Conservation (phyloP, 2,797 vertebrate species). For the Xiphorhynchus erythropygius region DNA sequence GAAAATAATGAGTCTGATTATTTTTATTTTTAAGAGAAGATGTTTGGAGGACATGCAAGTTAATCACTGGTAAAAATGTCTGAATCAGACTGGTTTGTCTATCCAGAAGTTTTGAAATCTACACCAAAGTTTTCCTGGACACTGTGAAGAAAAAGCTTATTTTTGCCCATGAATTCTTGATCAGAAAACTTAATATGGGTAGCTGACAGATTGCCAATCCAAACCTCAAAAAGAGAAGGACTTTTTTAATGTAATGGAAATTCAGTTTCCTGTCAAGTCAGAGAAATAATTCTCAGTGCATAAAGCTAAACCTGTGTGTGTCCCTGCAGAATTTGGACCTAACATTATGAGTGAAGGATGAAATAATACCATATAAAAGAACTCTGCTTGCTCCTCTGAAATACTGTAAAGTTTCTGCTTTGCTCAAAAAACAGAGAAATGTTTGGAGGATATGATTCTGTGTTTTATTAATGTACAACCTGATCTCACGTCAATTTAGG, state of each 20-base stretch:
- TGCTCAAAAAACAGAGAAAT: background rate
- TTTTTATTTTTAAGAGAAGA: background rate
- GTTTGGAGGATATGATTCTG: background rate
- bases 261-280: background rate
- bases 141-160: background rate
- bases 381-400: background rate
- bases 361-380: constrained; percentile 1
- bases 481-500: background rate
- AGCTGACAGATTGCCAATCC: background rate
- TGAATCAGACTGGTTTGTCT: background rate
- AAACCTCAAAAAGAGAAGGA: background rate
- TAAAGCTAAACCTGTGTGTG: background rate
- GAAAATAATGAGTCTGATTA: background rate
- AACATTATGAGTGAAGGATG: background rate
- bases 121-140: background rate
- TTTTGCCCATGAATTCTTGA: background rate
- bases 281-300: background rate
- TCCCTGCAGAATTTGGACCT: background rate
- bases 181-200: background rate
- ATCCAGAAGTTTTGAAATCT: background rate
- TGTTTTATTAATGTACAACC: background rate
- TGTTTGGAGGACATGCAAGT: background rate
- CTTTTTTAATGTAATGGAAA: background rate
- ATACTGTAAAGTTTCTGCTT: background rate
- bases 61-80: background rate